phyloP scores from a whole-genome alignment of 64 coral and sea anemone species.

The Montipora sp. region DNA sequence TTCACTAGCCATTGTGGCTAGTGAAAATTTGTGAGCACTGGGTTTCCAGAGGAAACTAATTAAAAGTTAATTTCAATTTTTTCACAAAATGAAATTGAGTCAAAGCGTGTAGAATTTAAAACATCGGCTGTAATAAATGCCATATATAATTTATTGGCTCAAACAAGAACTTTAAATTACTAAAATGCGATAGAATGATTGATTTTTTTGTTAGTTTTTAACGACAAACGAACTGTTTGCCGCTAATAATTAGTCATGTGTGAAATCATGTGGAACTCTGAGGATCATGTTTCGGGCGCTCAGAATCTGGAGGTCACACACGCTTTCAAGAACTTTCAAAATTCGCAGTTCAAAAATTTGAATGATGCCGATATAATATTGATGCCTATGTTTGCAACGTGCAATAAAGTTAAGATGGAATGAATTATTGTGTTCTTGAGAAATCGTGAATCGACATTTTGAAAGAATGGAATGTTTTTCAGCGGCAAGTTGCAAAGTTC shows the following conservation, averaged over 20 bases:
- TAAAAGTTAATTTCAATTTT: slow-evolving; percentile 7
- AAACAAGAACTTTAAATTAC: slow-evolving; percentile 5
- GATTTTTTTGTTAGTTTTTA: not conserved
- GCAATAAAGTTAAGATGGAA: not conserved
- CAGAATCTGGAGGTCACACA: not conserved
- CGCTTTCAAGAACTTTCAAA: not conserved
- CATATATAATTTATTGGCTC: not conserved
- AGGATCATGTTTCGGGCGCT: not conserved
- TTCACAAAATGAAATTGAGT: slow-evolving; percentile 3
- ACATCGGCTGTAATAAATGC: slow-evolving; percentile 3
- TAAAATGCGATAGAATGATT: not conserved
- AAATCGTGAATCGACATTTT: not conserved
- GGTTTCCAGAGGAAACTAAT: not conserved
- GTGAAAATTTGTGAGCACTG: slow-evolving; percentile 18
- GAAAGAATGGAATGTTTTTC: not conserved
- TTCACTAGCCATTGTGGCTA: not conserved
- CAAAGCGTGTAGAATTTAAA: slow-evolving; percentile 4
- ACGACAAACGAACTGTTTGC: not conserved
- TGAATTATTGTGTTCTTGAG: not conserved
- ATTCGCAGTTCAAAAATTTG: not conserved
- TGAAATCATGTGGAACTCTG: not conserved
- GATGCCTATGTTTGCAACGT: not conserved
- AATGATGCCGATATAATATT: not conserved
- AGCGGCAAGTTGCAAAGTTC: not conserved
- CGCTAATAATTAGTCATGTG: not conserved